Percentiles rank a stretch among this genome's conserved stretches.
Conservation (phyloP, 1,140 invertebrate genomes). For the Dufourea novaeangliae region DNA sequence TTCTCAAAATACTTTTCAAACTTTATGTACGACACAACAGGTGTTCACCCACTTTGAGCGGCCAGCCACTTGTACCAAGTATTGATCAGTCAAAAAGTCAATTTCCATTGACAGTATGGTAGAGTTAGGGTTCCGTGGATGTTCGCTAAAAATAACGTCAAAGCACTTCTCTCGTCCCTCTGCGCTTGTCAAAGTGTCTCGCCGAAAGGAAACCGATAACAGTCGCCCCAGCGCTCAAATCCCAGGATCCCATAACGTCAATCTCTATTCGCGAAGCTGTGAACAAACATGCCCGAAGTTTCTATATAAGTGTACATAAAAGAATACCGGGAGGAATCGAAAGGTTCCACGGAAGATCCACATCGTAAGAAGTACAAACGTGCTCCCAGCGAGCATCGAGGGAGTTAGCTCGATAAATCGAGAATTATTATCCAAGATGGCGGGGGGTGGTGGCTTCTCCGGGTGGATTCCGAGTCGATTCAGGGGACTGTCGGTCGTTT, state of each 20-base stretch:
- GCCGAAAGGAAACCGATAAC: slow-evolving; percentile 37
- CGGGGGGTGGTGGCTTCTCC: too few relatives aligned
- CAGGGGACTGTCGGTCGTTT: background rate
- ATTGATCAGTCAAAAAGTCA: too few relatives aligned
- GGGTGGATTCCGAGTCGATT: background rate
- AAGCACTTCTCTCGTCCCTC: background rate
- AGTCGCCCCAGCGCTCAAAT: slow-evolving; percentile 29
- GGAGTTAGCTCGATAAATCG: slow-evolving; percentile 3
- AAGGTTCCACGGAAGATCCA: slow-evolving; percentile 7
- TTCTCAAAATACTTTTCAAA: too few relatives aligned
- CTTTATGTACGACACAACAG: too few relatives aligned
- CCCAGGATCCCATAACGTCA: slow-evolving; percentile 40
- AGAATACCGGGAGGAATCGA: slow-evolving; percentile 2
- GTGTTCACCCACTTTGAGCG: too few relatives aligned
- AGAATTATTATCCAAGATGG: background rate
- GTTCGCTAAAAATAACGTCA: background rate
- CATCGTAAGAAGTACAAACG: background rate
- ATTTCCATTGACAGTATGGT: too few relatives aligned
- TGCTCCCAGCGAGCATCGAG: background rate
- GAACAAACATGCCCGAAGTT: slow-evolving; percentile 31
- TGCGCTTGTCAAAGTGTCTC: slow-evolving; percentile 3
- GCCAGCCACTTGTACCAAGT: too few relatives aligned
- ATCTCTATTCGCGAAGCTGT: slow-evolving; percentile 27
- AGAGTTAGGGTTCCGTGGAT: too few relatives aligned
- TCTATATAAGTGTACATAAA: slow-evolving; percentile 9